Evolutionary conservation across 2,113 vertebrate genomes (phyloP).

Genomic region (Gracilinanus agilis): DNA sequence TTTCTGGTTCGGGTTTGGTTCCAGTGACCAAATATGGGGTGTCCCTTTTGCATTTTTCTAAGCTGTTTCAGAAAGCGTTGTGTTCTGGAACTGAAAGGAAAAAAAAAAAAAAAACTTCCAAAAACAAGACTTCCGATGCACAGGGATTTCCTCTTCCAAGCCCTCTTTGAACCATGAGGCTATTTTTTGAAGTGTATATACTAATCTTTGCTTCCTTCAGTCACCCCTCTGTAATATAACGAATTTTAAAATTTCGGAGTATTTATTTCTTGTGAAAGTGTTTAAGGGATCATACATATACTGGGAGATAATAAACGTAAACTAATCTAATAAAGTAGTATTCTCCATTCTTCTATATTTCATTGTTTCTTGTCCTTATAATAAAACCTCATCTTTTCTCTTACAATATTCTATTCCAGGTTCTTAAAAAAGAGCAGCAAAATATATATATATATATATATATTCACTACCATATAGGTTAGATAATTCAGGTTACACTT

Average conservation of each 20-base stretch:
- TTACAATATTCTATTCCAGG: background rate
- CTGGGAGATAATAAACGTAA: constrained; percentile 31
- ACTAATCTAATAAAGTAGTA: background rate
- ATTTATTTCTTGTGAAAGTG: constrained; percentile 44
- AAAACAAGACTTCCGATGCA: background rate
- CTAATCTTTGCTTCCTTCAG: background rate
- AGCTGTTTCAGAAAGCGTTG: background rate
- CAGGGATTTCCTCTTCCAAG: background rate
- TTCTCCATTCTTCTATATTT: background rate
- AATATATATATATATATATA: background rate
- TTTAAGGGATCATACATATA: background rate
- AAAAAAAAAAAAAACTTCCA: constrained; percentile 13
- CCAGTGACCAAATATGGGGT: background rate
- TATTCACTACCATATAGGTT: constrained; percentile 3
- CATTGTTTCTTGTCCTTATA: constrained; percentile 6
- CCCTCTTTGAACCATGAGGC: background rate
- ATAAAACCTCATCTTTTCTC: background rate
- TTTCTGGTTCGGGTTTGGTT: background rate
- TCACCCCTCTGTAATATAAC: constrained; percentile 25
- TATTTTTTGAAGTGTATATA: background rate
- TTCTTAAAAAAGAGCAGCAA: background rate
- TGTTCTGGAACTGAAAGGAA: background rate
- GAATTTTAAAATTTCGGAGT: constrained; percentile 45
- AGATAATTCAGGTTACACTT: background rate
- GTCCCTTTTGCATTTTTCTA: constrained; percentile 13